A percentile compares a stretch with the other conserved stretches of the same genome.
These are phyloP conservation scores for Glaucidium brasilianum DNA, from an alignment of 2,113 vertebrate species.

Conservation along the genomic window DNA sequence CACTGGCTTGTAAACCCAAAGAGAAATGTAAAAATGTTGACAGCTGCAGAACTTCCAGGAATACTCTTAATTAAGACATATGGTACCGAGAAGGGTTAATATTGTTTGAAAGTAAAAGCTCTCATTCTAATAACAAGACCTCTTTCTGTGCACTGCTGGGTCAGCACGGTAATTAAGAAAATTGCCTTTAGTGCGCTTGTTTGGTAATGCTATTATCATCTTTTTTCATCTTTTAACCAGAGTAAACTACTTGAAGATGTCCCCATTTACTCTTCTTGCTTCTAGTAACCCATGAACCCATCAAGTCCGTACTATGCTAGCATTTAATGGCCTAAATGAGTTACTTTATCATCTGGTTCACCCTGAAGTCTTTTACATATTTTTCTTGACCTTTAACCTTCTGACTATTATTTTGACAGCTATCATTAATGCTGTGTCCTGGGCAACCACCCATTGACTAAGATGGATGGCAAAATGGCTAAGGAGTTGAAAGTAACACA, in stretches of 20 bases:
- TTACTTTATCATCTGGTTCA: conserved; percentile 79
- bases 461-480: conserved; percentile 78
- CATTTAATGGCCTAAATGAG: conserved; percentile 81
- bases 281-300: conserved; percentile 79
- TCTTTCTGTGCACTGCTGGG: conserved; percentile 74
- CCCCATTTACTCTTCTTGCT: conserved; percentile 81
- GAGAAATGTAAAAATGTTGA: conserved; percentile 33
- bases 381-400: conserved; percentile 83
- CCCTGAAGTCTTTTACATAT: conserved; percentile 84
- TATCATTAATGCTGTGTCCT: conserved; percentile 73
- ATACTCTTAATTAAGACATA: conserved; percentile 68
- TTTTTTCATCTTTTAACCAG: conserved; percentile 83
- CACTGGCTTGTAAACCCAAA: neutral
- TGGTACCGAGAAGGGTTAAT: conserved; percentile 70
- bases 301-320: conserved; percentile 61
- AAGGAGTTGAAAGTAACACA: conserved; percentile 74
- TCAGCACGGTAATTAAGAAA: conserved; percentile 89
- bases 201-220: conserved; percentile 86
- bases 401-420: conserved; percentile 81
- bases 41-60: conserved; percentile 48
- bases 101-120: conserved; percentile 73
- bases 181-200: conserved; percentile 83
- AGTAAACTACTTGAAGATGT: conserved; percentile 89
- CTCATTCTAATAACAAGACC: conserved; percentile 75
- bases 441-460: conserved; percentile 77